phyloP scores from a whole-genome alignment of 2,888 invertebrate genomes.

The Salpingus planirostris region DNA sequence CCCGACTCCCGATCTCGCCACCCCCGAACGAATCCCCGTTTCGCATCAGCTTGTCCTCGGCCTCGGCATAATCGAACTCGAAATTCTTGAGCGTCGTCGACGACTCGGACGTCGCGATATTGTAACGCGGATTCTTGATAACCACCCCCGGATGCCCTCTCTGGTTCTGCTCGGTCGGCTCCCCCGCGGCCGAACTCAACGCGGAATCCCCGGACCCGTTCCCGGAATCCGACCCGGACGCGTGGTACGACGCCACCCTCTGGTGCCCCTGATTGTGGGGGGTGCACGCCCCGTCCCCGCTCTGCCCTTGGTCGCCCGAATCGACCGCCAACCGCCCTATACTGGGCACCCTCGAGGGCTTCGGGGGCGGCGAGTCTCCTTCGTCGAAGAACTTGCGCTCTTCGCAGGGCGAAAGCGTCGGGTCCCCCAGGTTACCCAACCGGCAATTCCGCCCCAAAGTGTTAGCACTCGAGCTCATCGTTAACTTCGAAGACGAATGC shows the following conservation, averaged over 20 bases:
- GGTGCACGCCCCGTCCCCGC: conserved; percentile 30
- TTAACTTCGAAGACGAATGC: conserved; percentile 44
- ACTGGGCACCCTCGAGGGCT: conserved; percentile 57
- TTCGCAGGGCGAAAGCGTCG: conserved; percentile 47
- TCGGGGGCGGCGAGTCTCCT: conserved; percentile 41
- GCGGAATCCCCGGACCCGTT: conserved; percentile 82
- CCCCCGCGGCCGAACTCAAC: conserved; percentile 58
- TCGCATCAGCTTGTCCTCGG: conserved; percentile 52
- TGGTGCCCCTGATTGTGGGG: conserved; percentile 41
- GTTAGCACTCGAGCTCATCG: conserved; percentile 39
- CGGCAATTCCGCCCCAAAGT: conserved; percentile 45
- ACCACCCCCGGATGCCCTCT: conserved; percentile 50
- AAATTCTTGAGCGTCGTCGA: conserved; percentile 59
- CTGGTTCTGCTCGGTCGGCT: conserved; percentile 33
- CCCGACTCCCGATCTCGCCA: conserved; percentile 52
- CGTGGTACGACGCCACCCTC: conserved; percentile 57
- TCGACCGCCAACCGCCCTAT: conserved; percentile 29
- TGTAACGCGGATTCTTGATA: conserved; percentile 59
- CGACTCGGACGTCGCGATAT: conserved; percentile 50
- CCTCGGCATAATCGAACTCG: conserved; percentile 57
- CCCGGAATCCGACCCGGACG: conserved; percentile 82
- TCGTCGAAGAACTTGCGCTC: conserved; percentile 49
- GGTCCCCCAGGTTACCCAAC: conserved; percentile 44
- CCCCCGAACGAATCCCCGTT: conserved; percentile 58
- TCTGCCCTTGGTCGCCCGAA: conserved; percentile 24